A percentile compares a stretch with the other conserved stretches of the same genome.
Conservation (phyloP, 1,140 invertebrate genomes). For the Drosophila miranda region DNA sequence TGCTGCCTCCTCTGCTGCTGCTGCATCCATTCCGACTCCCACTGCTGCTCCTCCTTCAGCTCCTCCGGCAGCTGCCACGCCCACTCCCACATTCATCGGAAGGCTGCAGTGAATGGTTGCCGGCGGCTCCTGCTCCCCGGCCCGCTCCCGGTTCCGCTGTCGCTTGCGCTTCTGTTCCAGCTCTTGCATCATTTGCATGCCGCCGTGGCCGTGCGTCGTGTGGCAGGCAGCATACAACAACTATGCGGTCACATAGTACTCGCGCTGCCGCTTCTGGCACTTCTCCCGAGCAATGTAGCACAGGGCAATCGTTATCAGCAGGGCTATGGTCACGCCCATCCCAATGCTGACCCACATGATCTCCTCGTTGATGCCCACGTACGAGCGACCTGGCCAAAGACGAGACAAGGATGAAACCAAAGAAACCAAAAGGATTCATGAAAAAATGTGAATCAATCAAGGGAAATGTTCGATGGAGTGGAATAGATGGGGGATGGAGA, state of each 20-base stretch:
- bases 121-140: conserved; percentile 17
- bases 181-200: conserved; percentile 7
- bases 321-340: conserved; percentile 91
- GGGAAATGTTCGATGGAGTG: too few species aligned
- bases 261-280: conserved; percentile 87
- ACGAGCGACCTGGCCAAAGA: conserved; percentile 86
- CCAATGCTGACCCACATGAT: conserved; percentile 93
- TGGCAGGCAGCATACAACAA: conserved; percentile 70
- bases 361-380: conserved; percentile 91
- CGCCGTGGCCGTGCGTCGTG: conserved; percentile 9
- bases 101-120: conserved; percentile 8
- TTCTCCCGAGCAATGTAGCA: conserved; percentile 91
- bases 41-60: neutral
- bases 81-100: neutral
- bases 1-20: neutral
- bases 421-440: neutral
- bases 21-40: neutral
- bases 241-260: conserved; percentile 88
- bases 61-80: neutral
- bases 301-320: conserved; percentile 90
- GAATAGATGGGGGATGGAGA: too few species aligned
- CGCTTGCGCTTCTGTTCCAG: neutral
- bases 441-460: neutral
- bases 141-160: conserved; percentile 6
- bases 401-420: neutral